Conservation (phyloP, 2,888 invertebrate species). For the Zeuzera pyrina region DNA sequence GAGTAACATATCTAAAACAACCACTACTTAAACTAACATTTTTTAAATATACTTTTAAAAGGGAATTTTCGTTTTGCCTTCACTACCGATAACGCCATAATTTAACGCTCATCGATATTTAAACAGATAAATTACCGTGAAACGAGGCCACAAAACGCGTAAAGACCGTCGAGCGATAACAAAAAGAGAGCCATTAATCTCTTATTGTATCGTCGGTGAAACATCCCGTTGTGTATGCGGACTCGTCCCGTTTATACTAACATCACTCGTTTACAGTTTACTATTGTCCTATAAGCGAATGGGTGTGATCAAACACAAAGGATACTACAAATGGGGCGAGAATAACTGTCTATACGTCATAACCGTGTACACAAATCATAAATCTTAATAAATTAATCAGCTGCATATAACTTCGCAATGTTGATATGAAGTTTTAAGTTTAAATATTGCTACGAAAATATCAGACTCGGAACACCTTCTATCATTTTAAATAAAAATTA, state of each 20-base stretch:
- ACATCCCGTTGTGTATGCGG: slow-evolving; percentile 60
- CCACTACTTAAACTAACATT: slow-evolving; percentile 5
- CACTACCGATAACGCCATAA: slow-evolving; percentile 37
- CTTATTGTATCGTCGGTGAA: slow-evolving; percentile 57
- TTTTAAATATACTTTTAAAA: slow-evolving; percentile 16
- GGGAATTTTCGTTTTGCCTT: slow-evolving; percentile 32
- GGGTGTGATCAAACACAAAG: slow-evolving; percentile 64
- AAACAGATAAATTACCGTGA: slow-evolving; percentile 63
- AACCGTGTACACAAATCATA: slow-evolving; percentile 55
- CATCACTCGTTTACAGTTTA: slow-evolving; percentile 38
- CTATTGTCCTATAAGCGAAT: slow-evolving; percentile 53
- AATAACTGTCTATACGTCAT: slow-evolving; percentile 51
- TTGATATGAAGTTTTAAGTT: too few species aligned
- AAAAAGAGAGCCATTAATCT: slow-evolving; percentile 67
- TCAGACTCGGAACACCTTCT: too few species aligned
- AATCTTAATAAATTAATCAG: slow-evolving; percentile 22
- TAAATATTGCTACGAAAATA: too few species aligned
- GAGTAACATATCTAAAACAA: slow-evolving; percentile 4
- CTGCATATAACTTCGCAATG: too few species aligned
- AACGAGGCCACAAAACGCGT: slow-evolving; percentile 63
- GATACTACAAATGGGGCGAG: slow-evolving; percentile 52
- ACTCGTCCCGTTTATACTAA: slow-evolving; percentile 49
- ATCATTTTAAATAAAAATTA: too few species aligned
- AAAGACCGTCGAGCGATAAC: slow-evolving; percentile 62
- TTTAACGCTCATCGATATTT: slow-evolving; percentile 57